These are phyloP conservation scores for Ochropleura leucogaster DNA, from an alignment of 2,888 invertebrate species.

Conservation along the genomic window DNA sequence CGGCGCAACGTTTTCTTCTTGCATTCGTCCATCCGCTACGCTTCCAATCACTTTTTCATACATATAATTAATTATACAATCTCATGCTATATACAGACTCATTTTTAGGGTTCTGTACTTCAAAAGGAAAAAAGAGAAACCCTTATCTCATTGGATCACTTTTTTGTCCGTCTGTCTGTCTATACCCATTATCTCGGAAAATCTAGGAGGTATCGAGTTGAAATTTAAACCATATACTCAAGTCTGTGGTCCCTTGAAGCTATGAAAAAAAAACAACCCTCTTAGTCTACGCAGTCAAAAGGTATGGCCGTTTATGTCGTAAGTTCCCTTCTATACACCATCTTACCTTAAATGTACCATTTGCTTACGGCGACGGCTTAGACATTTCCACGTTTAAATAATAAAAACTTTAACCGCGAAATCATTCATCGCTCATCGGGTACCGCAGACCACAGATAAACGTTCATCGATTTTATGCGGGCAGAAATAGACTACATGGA, in stretches of 20 bases:
- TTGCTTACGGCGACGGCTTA: neutral
- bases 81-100: neutral
- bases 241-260: no score
- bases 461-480: conserved; percentile 40
- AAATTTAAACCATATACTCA: no score
- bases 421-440: conserved; percentile 11
- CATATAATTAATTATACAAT: neutral
- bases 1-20: neutral
- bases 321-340: no score
- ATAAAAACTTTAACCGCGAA: neutral
- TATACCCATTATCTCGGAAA: no score
- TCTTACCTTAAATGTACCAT: neutral
- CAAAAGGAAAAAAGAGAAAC: no score
- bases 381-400: conserved; percentile 11
- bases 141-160: no score
- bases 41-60: neutral
- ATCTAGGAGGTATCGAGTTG: no score
- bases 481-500: conserved; percentile 33
- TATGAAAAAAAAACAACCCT: no score
- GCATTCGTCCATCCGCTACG: neutral
- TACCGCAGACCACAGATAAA: conserved; percentile 19
- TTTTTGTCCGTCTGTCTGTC: no score
- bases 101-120: no score
- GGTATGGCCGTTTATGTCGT: no score
- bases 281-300: no score